phyloP scores from a whole-genome alignment of 2,113 vertebrate genomes.

The Lucifuga dentata region DNA sequence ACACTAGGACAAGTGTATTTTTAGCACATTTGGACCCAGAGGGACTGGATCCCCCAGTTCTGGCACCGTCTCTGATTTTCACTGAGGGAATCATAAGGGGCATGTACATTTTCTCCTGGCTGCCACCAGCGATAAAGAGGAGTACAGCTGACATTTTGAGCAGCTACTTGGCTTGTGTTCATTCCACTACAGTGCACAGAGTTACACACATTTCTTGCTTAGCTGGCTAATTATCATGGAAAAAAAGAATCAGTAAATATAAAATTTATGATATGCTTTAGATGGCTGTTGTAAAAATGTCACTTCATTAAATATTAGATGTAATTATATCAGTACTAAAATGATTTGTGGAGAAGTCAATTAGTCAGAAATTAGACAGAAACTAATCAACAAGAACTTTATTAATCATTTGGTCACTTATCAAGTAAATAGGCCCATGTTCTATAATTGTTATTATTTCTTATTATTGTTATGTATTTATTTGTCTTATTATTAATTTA shows the following conservation, averaged over 20 bases:
- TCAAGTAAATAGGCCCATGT: neutral
- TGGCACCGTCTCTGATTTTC: constrained; percentile 32
- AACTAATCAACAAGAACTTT: no score
- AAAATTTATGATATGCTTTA: neutral
- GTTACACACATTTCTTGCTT: constrained; percentile 40
- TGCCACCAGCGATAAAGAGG: constrained; percentile 56
- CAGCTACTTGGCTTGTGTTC: constrained; percentile 56
- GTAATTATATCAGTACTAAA: no score
- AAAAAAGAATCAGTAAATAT: constrained; percentile 22
- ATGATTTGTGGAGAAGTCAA: no score
- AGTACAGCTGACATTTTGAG: constrained; percentile 55
- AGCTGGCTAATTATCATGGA: constrained; percentile 1
- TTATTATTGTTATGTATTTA: no score
- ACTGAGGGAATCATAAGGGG: constrained; percentile 26
- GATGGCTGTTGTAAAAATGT: neutral
- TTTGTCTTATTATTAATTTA: no score
- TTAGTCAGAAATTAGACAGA: no score
- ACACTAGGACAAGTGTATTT: constrained; percentile 46
- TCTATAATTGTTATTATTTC: no score
- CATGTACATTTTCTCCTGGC: constrained; percentile 21
- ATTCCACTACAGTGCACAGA: constrained; percentile 34
- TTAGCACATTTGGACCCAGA: constrained; percentile 44
- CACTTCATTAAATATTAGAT: no score
- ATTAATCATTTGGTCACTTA: neutral
- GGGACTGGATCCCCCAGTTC: constrained; percentile 28